phyloP scores from a whole-genome alignment of 2,888 invertebrate species.

The Acholoe squamosa region DNA sequence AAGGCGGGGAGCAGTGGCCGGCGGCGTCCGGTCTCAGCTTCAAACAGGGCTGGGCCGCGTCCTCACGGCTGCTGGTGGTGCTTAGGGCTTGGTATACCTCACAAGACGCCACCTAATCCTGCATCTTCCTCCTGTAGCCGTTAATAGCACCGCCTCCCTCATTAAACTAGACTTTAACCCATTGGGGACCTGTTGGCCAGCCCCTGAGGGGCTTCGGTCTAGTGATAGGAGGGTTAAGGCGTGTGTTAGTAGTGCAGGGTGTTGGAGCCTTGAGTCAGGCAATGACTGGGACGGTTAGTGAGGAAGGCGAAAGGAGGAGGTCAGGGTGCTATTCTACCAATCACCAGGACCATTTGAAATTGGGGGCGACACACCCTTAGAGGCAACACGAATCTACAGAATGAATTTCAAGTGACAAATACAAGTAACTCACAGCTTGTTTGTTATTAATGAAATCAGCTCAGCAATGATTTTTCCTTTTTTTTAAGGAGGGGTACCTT shows the following conservation, averaged over 20 bases:
- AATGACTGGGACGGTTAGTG: background rate
- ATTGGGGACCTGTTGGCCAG: background rate
- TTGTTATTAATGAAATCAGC: too few species aligned
- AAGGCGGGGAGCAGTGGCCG: background rate
- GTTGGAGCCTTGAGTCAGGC: background rate
- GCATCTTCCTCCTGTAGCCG: background rate
- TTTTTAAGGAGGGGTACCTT: too few species aligned
- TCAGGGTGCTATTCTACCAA: too few species aligned
- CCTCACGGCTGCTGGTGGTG: background rate
- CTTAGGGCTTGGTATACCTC: background rate
- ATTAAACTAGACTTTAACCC: constrained; percentile 3
- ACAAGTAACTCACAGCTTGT: too few species aligned
- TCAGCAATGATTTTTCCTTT: too few species aligned
- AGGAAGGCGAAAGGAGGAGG: too few species aligned
- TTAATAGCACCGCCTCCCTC: background rate
- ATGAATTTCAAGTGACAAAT: too few species aligned
- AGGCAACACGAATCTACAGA: too few species aligned
- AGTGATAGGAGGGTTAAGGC: background rate
- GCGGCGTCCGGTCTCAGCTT: constrained; percentile 8
- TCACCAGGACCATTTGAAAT: too few species aligned
- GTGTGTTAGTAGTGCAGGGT: background rate
- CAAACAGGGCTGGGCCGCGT: background rate
- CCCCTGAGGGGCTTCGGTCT: background rate
- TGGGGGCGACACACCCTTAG: too few species aligned
- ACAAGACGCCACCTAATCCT: background rate